phyloP scores from a whole-genome alignment of 1,140 invertebrate species.

The Halesus radiatus region DNA sequence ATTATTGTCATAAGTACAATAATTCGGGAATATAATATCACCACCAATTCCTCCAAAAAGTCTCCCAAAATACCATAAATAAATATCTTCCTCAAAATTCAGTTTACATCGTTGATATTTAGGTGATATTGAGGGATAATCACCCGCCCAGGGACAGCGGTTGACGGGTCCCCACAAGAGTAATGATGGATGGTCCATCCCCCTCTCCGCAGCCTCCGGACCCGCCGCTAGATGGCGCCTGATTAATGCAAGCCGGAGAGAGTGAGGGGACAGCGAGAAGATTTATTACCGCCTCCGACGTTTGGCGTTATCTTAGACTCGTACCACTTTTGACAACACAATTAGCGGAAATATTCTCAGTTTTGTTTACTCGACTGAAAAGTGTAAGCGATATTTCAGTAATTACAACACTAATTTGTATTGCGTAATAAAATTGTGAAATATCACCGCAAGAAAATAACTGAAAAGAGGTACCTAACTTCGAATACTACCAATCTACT shows the following conservation, averaged over 20 bases:
- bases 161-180: slow-evolving; percentile 41
- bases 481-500: too few relatives aligned
- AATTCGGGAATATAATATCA: neutral
- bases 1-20: too few relatives aligned
- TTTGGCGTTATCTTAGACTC: slow-evolving; percentile 42
- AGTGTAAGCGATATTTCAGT: neutral
- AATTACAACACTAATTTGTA: neutral
- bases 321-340: slow-evolving; percentile 52
- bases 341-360: slow-evolving; percentile 27
- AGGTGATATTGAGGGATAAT: slow-evolving; percentile 27
- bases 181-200: slow-evolving; percentile 47
- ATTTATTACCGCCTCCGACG: slow-evolving; percentile 43
- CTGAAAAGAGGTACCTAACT: too few relatives aligned
- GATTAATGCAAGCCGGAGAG: slow-evolving; percentile 47
- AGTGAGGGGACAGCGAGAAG: slow-evolving; percentile 6
- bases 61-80: neutral
- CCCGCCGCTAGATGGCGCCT: slow-evolving; percentile 31
- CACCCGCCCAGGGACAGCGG: slow-evolving; percentile 8
- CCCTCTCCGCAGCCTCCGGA: too few relatives aligned
- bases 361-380: neutral
- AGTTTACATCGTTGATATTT: neutral
- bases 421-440: too few relatives aligned
- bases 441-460: too few relatives aligned
- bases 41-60: neutral
- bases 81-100: slow-evolving; percentile 29